Conservation (phyloP, 1,140 invertebrate genomes). For the Drosophila simulans region DNA sequence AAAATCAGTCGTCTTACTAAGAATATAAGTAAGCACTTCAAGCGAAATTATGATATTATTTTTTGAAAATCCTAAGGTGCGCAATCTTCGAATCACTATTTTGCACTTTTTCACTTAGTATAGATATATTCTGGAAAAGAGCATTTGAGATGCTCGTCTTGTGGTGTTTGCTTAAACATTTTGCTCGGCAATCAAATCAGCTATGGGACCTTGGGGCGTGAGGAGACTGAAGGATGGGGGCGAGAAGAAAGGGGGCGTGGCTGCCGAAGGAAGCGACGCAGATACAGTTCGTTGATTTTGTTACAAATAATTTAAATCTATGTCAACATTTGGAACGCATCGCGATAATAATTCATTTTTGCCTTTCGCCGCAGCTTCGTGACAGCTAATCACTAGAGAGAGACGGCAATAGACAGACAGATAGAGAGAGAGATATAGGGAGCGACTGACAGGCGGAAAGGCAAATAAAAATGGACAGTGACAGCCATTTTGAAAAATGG, state of each 20-base stretch:
- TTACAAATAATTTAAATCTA: slow-evolving; percentile 82
- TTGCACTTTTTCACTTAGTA: not conserved
- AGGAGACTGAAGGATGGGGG: slow-evolving; percentile 16
- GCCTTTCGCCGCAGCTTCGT: slow-evolving; percentile 66
- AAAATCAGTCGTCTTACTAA: too few species aligned
- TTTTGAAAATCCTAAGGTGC: too few species aligned
- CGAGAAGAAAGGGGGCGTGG: not conserved
- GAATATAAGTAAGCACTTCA: too few species aligned
- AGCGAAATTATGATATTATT: too few species aligned
- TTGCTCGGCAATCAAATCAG: slow-evolving; percentile 71
- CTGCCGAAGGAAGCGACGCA: not conserved
- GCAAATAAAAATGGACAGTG: slow-evolving; percentile 37
- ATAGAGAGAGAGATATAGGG: not conserved
- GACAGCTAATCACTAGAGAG: slow-evolving; percentile 73
- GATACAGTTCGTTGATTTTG: slow-evolving; percentile 74
- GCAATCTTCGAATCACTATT: not conserved
- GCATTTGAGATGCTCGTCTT: slow-evolving; percentile 33
- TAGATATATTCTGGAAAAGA: slow-evolving; percentile 12
- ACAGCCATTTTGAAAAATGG: slow-evolving; percentile 68
- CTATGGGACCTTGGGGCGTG: slow-evolving; percentile 32
- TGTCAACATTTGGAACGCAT: slow-evolving; percentile 72
- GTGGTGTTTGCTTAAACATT: slow-evolving; percentile 48
- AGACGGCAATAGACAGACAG: slow-evolving; percentile 13
- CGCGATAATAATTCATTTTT: slow-evolving; percentile 80
- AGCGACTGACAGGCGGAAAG: slow-evolving; percentile 8